A percentile compares a stretch with the other conserved stretches of the same genome.
Conservation (phyloP, 2,797 vertebrate species). For the Serranus cabrilla region DNA sequence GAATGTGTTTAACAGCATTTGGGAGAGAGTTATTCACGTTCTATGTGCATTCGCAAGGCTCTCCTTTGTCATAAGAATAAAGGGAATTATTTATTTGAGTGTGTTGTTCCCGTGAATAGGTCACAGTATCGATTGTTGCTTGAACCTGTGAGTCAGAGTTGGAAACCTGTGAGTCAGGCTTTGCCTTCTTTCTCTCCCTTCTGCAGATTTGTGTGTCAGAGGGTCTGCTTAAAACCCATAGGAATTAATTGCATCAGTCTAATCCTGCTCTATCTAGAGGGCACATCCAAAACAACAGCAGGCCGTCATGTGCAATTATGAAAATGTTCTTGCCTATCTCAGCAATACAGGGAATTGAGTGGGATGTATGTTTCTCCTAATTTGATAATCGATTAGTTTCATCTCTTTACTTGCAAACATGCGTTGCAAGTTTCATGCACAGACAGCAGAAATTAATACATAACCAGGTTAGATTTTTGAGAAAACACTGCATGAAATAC, state of each 20-base stretch:
- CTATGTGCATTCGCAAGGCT: neutral
- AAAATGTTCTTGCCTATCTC: slow-evolving; percentile 51
- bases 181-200: slow-evolving; percentile 5
- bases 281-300: slow-evolving; percentile 49
- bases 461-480: slow-evolving; percentile 24
- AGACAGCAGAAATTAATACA: slow-evolving; percentile 32
- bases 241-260: slow-evolving; percentile 45
- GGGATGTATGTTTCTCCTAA: slow-evolving; percentile 51
- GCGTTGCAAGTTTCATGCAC: slow-evolving; percentile 25
- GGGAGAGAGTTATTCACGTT: slow-evolving; percentile 18
- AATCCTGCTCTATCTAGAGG: slow-evolving; percentile 49
- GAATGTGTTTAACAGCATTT: slow-evolving; percentile 11
- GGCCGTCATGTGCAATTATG: slow-evolving; percentile 53
- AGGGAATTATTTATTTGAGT: slow-evolving; percentile 19
- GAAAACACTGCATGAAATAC: slow-evolving; percentile 14
- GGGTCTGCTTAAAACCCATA: slow-evolving; percentile 35
- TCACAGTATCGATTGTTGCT: slow-evolving; percentile 49
- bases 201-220: slow-evolving; percentile 33
- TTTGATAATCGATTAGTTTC: slow-evolving; percentile 66
- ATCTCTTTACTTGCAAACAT: slow-evolving; percentile 43
- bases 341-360: slow-evolving; percentile 56
- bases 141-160: slow-evolving; percentile 32
- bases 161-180: slow-evolving; percentile 28
- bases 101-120: slow-evolving; percentile 43
- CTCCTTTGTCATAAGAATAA: slow-evolving; percentile 15